Conservation (phyloP, 2,113 vertebrate species). For the Erythrocercus mccallii region DNA sequence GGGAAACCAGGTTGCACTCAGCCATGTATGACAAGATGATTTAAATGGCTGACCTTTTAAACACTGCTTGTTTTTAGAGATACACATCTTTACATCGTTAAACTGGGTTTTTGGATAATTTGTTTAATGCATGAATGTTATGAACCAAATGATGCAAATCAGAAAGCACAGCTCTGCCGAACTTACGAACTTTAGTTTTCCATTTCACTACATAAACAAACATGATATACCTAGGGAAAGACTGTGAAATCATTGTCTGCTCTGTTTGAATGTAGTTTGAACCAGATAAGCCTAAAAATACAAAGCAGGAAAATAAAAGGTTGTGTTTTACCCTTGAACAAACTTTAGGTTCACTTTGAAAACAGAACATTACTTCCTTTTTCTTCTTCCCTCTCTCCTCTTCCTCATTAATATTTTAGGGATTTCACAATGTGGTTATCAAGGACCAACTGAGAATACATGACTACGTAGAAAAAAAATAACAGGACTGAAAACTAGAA, state of each 20-base stretch:
- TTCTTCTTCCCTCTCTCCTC: neutral
- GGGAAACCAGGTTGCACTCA: neutral
- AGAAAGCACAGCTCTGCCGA: slow-evolving; percentile 6
- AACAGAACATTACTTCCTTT: neutral
- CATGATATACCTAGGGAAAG: neutral
- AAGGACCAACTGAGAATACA: neutral
- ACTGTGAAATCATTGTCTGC: neutral
- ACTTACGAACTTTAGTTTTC: neutral
- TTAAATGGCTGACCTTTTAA: slow-evolving; percentile 43
- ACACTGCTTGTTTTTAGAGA: neutral
- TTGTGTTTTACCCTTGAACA: neutral
- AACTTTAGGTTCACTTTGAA: neutral
- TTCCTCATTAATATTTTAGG: neutral
- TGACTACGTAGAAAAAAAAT: neutral
- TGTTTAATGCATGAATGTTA: neutral
- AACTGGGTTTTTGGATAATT: neutral
- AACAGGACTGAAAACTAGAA: neutral
- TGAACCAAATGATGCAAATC: slow-evolving; percentile 26
- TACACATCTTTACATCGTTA: neutral
- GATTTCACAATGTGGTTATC: neutral
- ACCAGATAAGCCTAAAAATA: neutral
- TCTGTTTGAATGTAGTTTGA: neutral
- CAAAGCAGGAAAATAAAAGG: neutral
- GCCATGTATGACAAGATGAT: neutral
- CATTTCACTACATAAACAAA: slow-evolving; percentile 36